Evolutionary conservation across 2,888 invertebrate species (phyloP).

Genomic region (Gisinianus flammeolus): DNA sequence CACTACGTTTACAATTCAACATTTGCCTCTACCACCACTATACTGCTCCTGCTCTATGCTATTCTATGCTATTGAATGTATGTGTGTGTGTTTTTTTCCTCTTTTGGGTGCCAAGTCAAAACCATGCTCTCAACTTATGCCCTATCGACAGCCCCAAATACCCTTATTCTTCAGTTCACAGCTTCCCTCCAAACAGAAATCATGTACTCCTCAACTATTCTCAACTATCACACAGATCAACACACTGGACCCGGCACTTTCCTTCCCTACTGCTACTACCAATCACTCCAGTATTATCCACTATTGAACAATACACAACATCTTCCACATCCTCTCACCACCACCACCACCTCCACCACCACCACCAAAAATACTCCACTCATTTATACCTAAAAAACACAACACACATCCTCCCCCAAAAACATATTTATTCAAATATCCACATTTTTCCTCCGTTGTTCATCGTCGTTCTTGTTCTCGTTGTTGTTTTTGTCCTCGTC

Average conservation of each 20-base stretch:
- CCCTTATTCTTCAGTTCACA: conserved; percentile 58
- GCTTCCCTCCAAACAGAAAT: conserved; percentile 58
- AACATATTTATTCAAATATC: background rate
- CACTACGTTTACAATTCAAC: background rate
- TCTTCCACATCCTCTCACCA: background rate
- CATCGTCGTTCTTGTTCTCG: background rate
- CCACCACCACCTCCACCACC: background rate
- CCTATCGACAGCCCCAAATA: conserved; percentile 58
- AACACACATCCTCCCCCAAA: background rate
- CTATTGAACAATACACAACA: background rate
- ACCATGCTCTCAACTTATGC: conserved; percentile 41
- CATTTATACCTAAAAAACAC: background rate
- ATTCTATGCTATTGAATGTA: conserved; percentile 8
- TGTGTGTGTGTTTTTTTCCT: conserved; percentile 32
- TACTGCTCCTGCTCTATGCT: conserved; percentile 3
- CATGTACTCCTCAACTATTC: conserved; percentile 49
- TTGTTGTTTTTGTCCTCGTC: background rate
- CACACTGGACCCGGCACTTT: conserved; percentile 30
- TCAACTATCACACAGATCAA: conserved; percentile 10
- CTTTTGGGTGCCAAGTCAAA: conserved; percentile 30
- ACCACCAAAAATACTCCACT: background rate
- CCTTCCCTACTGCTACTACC: background rate
- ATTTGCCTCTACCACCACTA: background rate
- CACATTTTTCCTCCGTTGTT: background rate
- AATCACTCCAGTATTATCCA: background rate